phyloP scores from a whole-genome alignment of 2,113 vertebrate species.

The Galeopterus variegatus region DNA sequence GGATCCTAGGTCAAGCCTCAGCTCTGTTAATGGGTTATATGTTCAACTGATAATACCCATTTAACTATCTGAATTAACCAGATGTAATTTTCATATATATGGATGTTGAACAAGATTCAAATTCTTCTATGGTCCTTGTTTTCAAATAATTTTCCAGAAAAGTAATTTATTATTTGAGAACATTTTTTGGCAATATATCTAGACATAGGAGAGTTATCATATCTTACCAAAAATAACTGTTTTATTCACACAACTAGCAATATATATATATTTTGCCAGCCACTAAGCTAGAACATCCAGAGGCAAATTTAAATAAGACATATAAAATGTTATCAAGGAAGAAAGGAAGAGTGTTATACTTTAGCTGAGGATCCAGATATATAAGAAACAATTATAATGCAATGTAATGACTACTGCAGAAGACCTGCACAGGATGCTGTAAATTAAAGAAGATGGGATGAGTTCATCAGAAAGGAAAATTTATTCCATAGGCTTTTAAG shows the following conservation, averaged over 20 bases:
- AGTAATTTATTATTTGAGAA: neutral
- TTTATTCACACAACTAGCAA: neutral
- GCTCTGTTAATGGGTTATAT: neutral
- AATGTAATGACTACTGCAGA: neutral
- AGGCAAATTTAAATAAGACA: constrained; percentile 47
- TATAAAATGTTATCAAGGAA: neutral
- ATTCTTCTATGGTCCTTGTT: neutral
- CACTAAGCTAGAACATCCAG: neutral
- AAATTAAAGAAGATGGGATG: neutral
- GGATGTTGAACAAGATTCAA: neutral
- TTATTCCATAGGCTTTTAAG: neutral
- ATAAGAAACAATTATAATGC: neutral
- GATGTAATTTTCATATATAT: neutral
- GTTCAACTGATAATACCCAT: neutral
- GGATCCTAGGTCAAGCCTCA: neutral
- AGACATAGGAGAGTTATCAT: neutral
- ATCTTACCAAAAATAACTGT: constrained; percentile 37
- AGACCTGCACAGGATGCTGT: neutral
- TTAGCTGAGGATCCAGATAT: neutral
- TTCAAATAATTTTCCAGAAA: constrained; percentile 47
- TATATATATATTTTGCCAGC: neutral
- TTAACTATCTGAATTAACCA: neutral
- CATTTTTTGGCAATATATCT: neutral
- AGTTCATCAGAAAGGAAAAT: neutral
- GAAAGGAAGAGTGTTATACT: constrained; percentile 12